Percentiles rank a stretch among this genome's conserved stretches.
Evolutionary conservation across 2,113 vertebrate genomes (phyloP).

Genomic region (Pterophyllum scalare): DNA sequence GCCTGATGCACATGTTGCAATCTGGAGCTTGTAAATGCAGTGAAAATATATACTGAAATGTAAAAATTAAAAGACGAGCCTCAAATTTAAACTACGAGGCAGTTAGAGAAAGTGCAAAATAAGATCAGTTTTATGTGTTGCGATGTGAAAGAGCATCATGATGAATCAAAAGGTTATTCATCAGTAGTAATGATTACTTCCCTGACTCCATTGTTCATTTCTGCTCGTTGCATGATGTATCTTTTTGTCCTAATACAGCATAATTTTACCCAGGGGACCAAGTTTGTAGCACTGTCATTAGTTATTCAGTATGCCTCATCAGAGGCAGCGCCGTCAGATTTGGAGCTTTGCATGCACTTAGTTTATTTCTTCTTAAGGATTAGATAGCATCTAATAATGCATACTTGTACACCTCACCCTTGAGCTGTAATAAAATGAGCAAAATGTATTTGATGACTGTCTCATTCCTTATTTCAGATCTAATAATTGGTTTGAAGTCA

Average conservation of each 20-base stretch:
- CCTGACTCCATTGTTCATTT: slow-evolving; percentile 27
- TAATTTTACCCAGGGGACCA: slow-evolving; percentile 45
- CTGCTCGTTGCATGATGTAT: slow-evolving; percentile 25
- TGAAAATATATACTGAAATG: not conserved
- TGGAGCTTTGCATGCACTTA: not conserved
- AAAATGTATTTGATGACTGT: slow-evolving; percentile 42
- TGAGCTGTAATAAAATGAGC: slow-evolving; percentile 15
- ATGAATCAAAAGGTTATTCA: slow-evolving; percentile 4
- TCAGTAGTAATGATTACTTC: not conserved
- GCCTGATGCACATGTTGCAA: not conserved
- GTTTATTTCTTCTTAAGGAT: slow-evolving; percentile 42
- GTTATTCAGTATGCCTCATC: slow-evolving; percentile 32
- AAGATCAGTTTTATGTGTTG: not conserved
- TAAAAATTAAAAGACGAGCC: not conserved
- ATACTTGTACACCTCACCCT: slow-evolving; percentile 10
- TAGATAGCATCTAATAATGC: slow-evolving; percentile 33
- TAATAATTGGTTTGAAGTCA: slow-evolving; percentile 23
- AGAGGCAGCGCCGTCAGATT: slow-evolving; percentile 31
- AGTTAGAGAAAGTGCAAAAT: not conserved
- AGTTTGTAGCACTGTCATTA: slow-evolving; percentile 33
- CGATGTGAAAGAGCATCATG: not conserved
- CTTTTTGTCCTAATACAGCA: slow-evolving; percentile 33
- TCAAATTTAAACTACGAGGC: not conserved
- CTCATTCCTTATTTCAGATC: slow-evolving; percentile 23
- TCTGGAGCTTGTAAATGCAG: slow-evolving; percentile 21